These are phyloP conservation scores for Diploscapter pachys DNA, from an alignment of 1,140 invertebrate species.

Conservation along the genomic window DNA sequence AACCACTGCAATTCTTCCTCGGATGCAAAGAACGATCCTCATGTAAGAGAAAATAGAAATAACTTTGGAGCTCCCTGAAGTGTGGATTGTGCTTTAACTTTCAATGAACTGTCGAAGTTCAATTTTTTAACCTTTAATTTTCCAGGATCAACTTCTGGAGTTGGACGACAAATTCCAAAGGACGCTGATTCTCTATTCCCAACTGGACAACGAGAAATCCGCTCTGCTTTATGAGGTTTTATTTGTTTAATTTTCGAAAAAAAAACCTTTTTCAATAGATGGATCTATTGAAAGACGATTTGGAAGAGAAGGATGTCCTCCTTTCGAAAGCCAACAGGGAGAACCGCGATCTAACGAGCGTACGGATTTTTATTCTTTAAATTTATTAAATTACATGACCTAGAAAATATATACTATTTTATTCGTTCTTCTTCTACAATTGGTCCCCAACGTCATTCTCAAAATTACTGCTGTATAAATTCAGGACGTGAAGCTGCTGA, in stretches of 20 bases:
- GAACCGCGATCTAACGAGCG: conserved; percentile 48
- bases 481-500: conserved; percentile 78
- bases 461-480: conserved; percentile 22
- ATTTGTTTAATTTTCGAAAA: not conserved
- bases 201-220: conserved; percentile 95
- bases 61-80: conserved; percentile 8
- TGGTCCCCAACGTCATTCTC: conserved; percentile 30
- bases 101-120: not conserved
- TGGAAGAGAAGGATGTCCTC: conserved; percentile 88
- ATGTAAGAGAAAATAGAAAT: conserved; percentile 16
- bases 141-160: conserved; percentile 73
- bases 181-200: conserved; percentile 95
- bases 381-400: not conserved
- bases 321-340: conserved; percentile 70
- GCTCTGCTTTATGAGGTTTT: conserved; percentile 80
- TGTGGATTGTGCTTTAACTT: conserved; percentile 24
- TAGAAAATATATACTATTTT: not conserved
- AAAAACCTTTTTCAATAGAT: conserved; percentile 59
- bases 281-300: conserved; percentile 89
- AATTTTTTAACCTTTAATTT: conserved; percentile 5
- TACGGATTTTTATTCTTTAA: conserved; percentile 30
- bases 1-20: not conserved
- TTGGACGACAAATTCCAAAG: conserved; percentile 94
- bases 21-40: conserved; percentile 9
- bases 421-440: not conserved